phyloP scores from a whole-genome alignment of 1,140 invertebrate genomes.

The Calosoma granatense region DNA sequence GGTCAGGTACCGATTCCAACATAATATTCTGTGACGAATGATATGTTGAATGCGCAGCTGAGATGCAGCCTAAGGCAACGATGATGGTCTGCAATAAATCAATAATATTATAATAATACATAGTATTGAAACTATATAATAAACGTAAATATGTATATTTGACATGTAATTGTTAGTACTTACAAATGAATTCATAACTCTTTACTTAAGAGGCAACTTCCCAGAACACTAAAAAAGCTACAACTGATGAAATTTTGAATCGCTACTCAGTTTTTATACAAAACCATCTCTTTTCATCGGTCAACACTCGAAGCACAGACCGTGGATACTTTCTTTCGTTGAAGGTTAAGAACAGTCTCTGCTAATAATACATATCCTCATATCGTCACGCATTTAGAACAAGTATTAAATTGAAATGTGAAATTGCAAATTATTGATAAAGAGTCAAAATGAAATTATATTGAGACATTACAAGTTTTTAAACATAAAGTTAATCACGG shows the following conservation, averaged over 20 bases:
- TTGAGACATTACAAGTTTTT: too few relatives aligned
- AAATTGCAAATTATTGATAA: too few relatives aligned
- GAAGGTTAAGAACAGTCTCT: not conserved
- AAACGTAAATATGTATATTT: too few relatives aligned
- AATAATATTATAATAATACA: too few relatives aligned
- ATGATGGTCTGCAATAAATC: not conserved
- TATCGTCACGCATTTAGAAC: too few relatives aligned
- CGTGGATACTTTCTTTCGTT: not conserved
- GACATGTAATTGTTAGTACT: not conserved
- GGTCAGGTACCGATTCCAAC: not conserved
- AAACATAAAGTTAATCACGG: too few relatives aligned
- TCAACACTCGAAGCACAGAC: not conserved
- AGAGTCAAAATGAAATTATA: too few relatives aligned
- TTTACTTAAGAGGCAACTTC: not conserved
- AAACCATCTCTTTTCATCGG: not conserved
- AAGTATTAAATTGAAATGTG: too few relatives aligned
- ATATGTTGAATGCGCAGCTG: not conserved
- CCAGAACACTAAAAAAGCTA: not conserved
- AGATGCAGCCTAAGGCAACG: not conserved
- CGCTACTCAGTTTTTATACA: not conserved
- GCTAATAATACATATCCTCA: not conserved
- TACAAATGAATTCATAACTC: constrained; percentile 1
- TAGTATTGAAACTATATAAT: too few relatives aligned
- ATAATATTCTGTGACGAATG: not conserved
- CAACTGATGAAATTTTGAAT: not conserved